A percentile compares a stretch with the other conserved stretches of the same genome.
Conservation (phyloP, 2,888 invertebrate genomes). For the Chrysolina americana region DNA sequence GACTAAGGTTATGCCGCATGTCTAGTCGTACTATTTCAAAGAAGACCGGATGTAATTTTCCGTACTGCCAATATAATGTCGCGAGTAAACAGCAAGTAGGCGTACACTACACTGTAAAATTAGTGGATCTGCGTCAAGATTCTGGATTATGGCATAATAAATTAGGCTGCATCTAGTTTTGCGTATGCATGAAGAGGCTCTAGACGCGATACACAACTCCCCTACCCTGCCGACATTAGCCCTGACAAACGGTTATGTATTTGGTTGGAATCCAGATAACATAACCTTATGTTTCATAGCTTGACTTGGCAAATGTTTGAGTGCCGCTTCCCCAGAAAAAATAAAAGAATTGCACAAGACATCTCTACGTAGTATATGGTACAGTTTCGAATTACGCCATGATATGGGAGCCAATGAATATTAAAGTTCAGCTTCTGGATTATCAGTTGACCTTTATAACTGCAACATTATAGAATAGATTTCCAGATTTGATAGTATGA, state of each 20-base stretch:
- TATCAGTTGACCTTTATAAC: background rate
- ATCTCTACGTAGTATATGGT: slow-evolving; percentile 22
- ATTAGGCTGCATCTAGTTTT: slow-evolving; percentile 54
- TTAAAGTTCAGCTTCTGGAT: background rate
- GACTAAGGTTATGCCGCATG: slow-evolving; percentile 52
- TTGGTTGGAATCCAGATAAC: slow-evolving; percentile 69
- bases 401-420: slow-evolving; percentile 22
- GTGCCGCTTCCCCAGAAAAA: slow-evolving; percentile 23
- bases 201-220: slow-evolving; percentile 33
- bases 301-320: slow-evolving; percentile 61
- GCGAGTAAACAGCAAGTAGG: slow-evolving; percentile 57
- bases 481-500: background rate
- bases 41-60: slow-evolving; percentile 60
- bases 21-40: slow-evolving; percentile 62
- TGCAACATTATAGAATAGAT: background rate
- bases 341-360: slow-evolving; percentile 25
- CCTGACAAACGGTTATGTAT: slow-evolving; percentile 70
- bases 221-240: slow-evolving; percentile 64
- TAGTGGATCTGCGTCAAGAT: slow-evolving; percentile 54
- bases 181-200: slow-evolving; percentile 56
- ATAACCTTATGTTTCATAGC: slow-evolving; percentile 68
- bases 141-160: slow-evolving; percentile 62
- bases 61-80: slow-evolving; percentile 65
- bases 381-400: slow-evolving; percentile 29
- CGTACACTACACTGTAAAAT: slow-evolving; percentile 58